Evolutionary conservation across 2,113 vertebrate species (phyloP), one percentile per base, ranked within the genome.

Genomic region (Odocoileus hemionus): DNA sequence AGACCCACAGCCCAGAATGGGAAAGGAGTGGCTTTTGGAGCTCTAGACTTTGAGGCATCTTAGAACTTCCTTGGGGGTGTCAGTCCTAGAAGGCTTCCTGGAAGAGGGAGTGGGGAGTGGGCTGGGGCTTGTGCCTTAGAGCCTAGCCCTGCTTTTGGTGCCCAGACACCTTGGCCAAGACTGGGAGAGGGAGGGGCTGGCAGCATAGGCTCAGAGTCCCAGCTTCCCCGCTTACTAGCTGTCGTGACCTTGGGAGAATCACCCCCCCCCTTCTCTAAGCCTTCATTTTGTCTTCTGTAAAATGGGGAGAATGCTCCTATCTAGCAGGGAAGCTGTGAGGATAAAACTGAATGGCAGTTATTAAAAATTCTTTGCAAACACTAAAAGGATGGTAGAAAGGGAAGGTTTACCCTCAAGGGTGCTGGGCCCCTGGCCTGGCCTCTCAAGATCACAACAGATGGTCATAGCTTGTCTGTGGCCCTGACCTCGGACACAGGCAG

Each of bases 401-500:
- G n/a, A 67, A 83, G n/a, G 45, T 26, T 70, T 92, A 67, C 76
- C 50, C 47, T 87, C 84, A 92, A 83, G 94, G 95, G 89, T 96
- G 89, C 86, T 45, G 43, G n/a, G 90, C 43, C 94, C 58, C 86
- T 96, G 90, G 67, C 84, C 92, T 85, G 96, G 96, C 94, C 89
- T 80, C 98, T 96, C 16, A 79, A 36, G 93, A 84, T 14, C 16
- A 76, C 98, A 98, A 96, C 99, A 99, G 99, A 99, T 99, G 99
- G 99, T 96, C 88, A 95, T 95, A 97, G 98, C 98, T 98, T 98
- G 98, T 98, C 99, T 99, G 98, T 98, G 96, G 97, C 98, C 97
- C 98, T 94, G 97, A 96, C 98, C 93, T 54, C 86, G 45, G 96
- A 89, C 97, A 96, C 95, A 98, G 97, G 25, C 96, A 98, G 98